These are phyloP conservation scores for Cheilosia vernalis DNA, from an alignment of 2,888 invertebrate genomes.

Conservation along the genomic window DNA sequence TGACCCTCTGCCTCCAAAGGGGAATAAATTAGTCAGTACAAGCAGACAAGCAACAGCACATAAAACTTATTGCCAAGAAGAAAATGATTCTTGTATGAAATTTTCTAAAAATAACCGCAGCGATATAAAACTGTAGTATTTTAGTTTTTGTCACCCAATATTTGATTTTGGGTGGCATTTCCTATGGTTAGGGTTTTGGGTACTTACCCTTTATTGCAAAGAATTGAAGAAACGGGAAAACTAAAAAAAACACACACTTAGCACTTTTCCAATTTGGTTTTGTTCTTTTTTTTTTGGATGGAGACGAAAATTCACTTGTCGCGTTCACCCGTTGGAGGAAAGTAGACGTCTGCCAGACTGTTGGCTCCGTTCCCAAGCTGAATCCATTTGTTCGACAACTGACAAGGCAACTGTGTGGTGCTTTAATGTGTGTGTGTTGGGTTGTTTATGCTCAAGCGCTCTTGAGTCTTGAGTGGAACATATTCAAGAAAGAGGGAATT, in stretches of 20 bases:
- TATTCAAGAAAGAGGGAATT: conserved; percentile 2
- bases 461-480: conserved; percentile 51
- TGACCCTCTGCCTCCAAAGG: conserved; percentile 35
- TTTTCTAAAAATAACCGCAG: conserved; percentile 66
- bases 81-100: conserved; percentile 15
- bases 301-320: conserved; percentile 50
- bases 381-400: conserved; percentile 47
- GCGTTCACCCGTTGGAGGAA: conserved; percentile 56
- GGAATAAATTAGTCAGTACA: conserved; percentile 11
- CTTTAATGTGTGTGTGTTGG: not conserved
- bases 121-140: conserved; percentile 36
- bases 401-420: not conserved
- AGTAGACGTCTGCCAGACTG: conserved; percentile 72
- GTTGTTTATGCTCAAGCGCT: conserved; percentile 27
- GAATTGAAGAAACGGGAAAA: conserved; percentile 11
- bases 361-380: conserved; percentile 66
- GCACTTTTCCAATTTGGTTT: conserved; percentile 39
- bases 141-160: conserved; percentile 10
- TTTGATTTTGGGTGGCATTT: conserved; percentile 1
- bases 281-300: conserved; percentile 7
- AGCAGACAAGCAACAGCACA: conserved; percentile 3
- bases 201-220: conserved; percentile 48
- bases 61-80: conserved; percentile 35
- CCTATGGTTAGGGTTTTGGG: not conserved
- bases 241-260: conserved; percentile 23